Evolutionary conservation across 2,797 vertebrate genomes (phyloP).

Genomic region (Acanthornis magna): DNA sequence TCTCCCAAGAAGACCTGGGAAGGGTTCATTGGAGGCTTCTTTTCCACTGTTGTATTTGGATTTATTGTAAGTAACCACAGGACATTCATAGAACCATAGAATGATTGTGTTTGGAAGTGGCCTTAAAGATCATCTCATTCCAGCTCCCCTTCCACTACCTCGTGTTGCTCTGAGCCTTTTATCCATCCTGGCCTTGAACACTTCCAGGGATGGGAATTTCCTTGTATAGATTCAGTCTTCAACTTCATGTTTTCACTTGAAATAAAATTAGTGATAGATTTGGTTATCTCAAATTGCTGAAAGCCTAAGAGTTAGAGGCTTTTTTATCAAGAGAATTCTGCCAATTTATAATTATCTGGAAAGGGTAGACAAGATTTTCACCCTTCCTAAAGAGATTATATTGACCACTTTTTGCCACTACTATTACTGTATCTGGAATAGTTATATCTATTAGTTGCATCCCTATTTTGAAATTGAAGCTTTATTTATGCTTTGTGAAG

Average conservation of each 20-base stretch:
- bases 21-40: conserved; percentile 98
- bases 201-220: background rate
- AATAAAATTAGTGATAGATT: background rate
- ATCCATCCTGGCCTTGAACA: background rate
- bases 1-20: conserved; percentile 99
- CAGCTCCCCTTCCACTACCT: background rate
- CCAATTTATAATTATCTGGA: background rate
- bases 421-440: background rate
- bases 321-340: background rate
- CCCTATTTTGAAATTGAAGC: background rate
- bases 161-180: background rate
- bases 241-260: background rate
- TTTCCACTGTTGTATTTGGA: conserved; percentile 91
- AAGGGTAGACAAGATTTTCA: background rate
- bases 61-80: conserved; percentile 86
- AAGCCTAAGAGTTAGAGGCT: background rate
- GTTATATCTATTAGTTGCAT: background rate
- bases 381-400: background rate
- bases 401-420: background rate
- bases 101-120: background rate
- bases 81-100: background rate
- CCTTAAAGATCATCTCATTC: background rate
- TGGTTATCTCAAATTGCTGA: background rate
- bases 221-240: background rate
- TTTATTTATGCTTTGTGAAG: background rate